These are phyloP conservation scores for Stenoptilia bipunctidactyla DNA, from an alignment of 2,888 invertebrate species.

Conservation along the genomic window DNA sequence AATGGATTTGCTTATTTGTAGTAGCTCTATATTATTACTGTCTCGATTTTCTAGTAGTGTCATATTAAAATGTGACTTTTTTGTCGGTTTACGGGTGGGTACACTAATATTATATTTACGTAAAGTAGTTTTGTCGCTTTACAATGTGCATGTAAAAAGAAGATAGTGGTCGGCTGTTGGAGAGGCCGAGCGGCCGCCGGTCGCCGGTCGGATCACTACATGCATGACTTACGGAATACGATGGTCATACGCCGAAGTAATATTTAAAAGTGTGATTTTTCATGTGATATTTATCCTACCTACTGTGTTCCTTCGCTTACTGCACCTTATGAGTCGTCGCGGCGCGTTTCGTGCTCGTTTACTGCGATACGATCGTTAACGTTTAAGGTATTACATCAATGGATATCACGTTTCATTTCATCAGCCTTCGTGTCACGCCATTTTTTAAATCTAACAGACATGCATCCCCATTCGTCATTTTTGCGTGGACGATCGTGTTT, in stretches of 20 bases:
- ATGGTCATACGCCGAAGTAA: slow-evolving; percentile 44
- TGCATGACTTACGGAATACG: slow-evolving; percentile 43
- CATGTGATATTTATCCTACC: slow-evolving; percentile 61
- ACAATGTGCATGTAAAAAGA: slow-evolving; percentile 60
- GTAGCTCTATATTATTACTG: slow-evolving; percentile 67
- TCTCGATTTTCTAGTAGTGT: slow-evolving; percentile 67
- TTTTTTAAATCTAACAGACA: not conserved
- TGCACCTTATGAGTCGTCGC: slow-evolving; percentile 29
- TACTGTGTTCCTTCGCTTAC: slow-evolving; percentile 60
- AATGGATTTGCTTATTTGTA: slow-evolving; percentile 66
- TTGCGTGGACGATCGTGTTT: slow-evolving; percentile 6
- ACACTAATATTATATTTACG: slow-evolving; percentile 68
- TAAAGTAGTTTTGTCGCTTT: slow-evolving; percentile 69
- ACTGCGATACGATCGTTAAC: slow-evolving; percentile 2
- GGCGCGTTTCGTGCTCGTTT: slow-evolving; percentile 1
- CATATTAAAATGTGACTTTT: slow-evolving; percentile 46
- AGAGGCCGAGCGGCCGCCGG: too few species aligned
- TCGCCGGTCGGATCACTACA: slow-evolving; percentile 41
- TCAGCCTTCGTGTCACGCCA: not conserved
- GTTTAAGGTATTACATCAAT: too few species aligned
- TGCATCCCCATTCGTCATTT: slow-evolving; percentile 1
- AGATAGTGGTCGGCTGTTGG: slow-evolving; percentile 47
- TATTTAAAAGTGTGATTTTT: slow-evolving; percentile 62
- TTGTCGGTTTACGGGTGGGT: slow-evolving; percentile 66
- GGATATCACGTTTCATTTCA: too few species aligned